Conservation (phyloP, 2,888 invertebrate species). For the Chloroclysta siterata region DNA sequence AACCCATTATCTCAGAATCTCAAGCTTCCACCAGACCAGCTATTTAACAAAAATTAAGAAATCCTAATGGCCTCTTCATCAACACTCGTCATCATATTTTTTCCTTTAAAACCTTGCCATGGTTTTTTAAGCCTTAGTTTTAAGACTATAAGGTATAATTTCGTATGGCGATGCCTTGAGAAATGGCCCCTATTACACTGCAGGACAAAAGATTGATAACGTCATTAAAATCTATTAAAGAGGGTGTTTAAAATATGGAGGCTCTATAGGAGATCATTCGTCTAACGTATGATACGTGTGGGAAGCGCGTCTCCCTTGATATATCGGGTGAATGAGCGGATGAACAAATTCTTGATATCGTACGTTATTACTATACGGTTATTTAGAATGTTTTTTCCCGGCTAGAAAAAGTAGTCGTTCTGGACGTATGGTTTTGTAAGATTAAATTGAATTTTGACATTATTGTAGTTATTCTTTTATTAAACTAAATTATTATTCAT, state of each 20-base stretch:
- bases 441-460: too few species aligned
- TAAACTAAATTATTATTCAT: too few species aligned
- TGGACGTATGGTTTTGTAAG: too few species aligned
- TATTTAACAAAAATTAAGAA: conserved; percentile 7
- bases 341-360: too few species aligned
- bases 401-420: too few species aligned
- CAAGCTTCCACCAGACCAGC: neutral
- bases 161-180: conserved; percentile 4
- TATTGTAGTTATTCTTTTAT: too few species aligned
- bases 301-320: conserved; percentile 7
- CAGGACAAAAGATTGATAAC: conserved; percentile 48
- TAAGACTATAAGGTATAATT: conserved; percentile 1
- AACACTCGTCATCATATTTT: conserved; percentile 4
- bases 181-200: conserved; percentile 13
- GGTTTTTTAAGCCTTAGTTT: conserved; percentile 5
- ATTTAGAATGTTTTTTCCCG: neutral
- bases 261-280: conserved; percentile 51
- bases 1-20: neutral
- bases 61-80: conserved; percentile 12
- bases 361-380: neutral
- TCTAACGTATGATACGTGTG: conserved; percentile 35
- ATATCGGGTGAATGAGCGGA: conserved; percentile 11
- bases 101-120: conserved; percentile 5
- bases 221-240: conserved; percentile 55
- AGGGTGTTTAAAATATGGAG: conserved; percentile 51